These are phyloP conservation scores for Drosophila barbarae DNA, from an alignment of 2,888 invertebrate genomes.

Conservation along the genomic window DNA sequence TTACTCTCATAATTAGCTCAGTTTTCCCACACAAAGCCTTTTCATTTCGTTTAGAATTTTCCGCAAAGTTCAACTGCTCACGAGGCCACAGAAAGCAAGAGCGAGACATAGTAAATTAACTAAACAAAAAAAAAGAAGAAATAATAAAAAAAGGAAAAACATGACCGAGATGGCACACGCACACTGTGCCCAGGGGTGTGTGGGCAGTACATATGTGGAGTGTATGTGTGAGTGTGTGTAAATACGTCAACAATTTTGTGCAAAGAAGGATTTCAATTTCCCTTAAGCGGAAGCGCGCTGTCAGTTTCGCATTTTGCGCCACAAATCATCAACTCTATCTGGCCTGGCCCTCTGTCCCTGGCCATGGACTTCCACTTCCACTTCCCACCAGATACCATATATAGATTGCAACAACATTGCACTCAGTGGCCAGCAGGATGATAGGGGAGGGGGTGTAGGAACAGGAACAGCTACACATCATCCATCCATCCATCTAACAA, in stretches of 20 bases:
- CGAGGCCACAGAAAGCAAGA: background rate
- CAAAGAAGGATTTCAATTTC: slow-evolving; percentile 74
- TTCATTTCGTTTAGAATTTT: background rate
- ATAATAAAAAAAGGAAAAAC: background rate
- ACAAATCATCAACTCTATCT: slow-evolving; percentile 75
- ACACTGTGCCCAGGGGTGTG: background rate
- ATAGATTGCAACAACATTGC: slow-evolving; percentile 70
- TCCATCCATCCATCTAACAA: slow-evolving; percentile 72
- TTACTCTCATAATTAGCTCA: background rate
- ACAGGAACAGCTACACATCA: slow-evolving; percentile 60
- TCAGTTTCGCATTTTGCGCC: slow-evolving; percentile 68
- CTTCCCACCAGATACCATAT: slow-evolving; percentile 27
- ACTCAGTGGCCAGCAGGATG: slow-evolving; percentile 5
- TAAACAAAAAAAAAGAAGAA: background rate
- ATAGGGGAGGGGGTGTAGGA: background rate
- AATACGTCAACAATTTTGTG: slow-evolving; percentile 74
- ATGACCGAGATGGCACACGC: slow-evolving; percentile 8
- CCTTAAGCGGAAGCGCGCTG: slow-evolving; percentile 70
- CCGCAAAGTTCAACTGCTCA: slow-evolving; percentile 19
- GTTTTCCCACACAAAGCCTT: background rate
- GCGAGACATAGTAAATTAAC: slow-evolving; percentile 8
- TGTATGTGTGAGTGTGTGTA: slow-evolving; percentile 41
- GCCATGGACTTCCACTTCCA: slow-evolving; percentile 30
- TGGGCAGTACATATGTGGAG: background rate
- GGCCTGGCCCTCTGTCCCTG: slow-evolving; percentile 31